Conservation (phyloP, 1,140 invertebrate genomes). For the Drosophila seguyi region DNA sequence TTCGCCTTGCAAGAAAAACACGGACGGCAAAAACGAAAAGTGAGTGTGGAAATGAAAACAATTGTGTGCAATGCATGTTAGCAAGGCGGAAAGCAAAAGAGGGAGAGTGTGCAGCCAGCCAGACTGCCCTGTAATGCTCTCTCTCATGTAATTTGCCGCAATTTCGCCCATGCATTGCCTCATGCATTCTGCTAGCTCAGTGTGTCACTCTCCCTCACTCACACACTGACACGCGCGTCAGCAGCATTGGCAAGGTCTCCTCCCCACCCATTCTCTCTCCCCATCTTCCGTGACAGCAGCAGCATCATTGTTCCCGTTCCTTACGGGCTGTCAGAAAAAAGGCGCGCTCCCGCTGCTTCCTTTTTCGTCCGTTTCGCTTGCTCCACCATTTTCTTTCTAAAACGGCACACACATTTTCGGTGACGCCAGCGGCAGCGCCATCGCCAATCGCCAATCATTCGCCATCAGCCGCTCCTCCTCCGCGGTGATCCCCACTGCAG, state of each 20-base stretch:
- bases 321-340: slow-evolving; percentile 61
- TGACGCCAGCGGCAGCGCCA: slow-evolving; percentile 76
- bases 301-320: slow-evolving; percentile 47
- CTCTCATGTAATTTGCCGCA: slow-evolving; percentile 80
- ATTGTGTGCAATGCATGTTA: slow-evolving; percentile 50
- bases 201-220: slow-evolving; percentile 48
- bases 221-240: slow-evolving; percentile 11
- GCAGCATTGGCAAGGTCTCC: slow-evolving; percentile 47
- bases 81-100: slow-evolving; percentile 46
- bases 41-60: slow-evolving; percentile 75
- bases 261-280: slow-evolving; percentile 31
- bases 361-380: slow-evolving; percentile 52
- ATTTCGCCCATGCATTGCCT: slow-evolving; percentile 68
- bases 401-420: slow-evolving; percentile 52
- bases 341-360: slow-evolving; percentile 60
- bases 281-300: slow-evolving; percentile 43
- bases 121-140: slow-evolving; percentile 46
- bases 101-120: slow-evolving; percentile 41
- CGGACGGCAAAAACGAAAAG: slow-evolving; percentile 59
- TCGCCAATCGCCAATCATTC: slow-evolving; percentile 70
- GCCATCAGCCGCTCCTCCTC: slow-evolving; percentile 55
- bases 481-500: slow-evolving; percentile 66
- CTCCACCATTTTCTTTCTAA: slow-evolving; percentile 78
- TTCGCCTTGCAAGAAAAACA: slow-evolving; percentile 29
- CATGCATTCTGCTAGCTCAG: slow-evolving; percentile 50